Evolutionary conservation across 2,797 vertebrate species (phyloP), one percentile per base, ranked within the genome.

Genomic region (Sorex maritimensis): DNA sequence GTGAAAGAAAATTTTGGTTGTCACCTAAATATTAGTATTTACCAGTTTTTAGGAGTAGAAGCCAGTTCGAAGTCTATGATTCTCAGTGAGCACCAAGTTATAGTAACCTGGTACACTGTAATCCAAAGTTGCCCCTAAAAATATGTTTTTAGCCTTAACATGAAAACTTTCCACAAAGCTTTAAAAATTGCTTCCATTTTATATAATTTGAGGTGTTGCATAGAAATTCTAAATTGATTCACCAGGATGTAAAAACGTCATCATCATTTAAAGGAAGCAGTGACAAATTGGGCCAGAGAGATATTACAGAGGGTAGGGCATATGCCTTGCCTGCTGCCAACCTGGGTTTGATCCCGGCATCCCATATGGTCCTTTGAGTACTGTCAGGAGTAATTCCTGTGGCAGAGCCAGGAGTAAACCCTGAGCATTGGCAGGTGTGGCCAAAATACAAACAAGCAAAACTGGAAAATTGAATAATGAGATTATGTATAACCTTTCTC

Each of bases 191-290:
- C 79, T 86, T 95, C 84, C 79, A 83, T 95, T 95, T 91, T 95
- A 86, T 38, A 84, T 95, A 75, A 96, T 93, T 87, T 85, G 90
- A 90, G 91, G 72, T 96, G 77, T 96, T 97, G 96, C 95, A 83
- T 96, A 96, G 91, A 73, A 96, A 69, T 94, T 92, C 81, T 67
- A 74, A 68, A 90, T 55, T 86, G 77, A 92, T 92, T 30, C 87
- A 90, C 34, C 0, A 28, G 82, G n/a, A 88, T 88, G 87, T 95
- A 87, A 95, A 68, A 44, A 95, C 86, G 88, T 96, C 72, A 95
- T 46, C 79, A 21, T 85, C 81, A 83, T 94, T 93, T 0, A 4
- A 88, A 80, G 94, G 86, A 3, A 44, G 63, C 2, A n/a, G 90
- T 44, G 41, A 44, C 41, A 44, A 44, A 44, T 44, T 44, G 41